Evolutionary conservation across 2,888 invertebrate genomes (phyloP).

Genomic region (Drepana falcataria): DNA sequence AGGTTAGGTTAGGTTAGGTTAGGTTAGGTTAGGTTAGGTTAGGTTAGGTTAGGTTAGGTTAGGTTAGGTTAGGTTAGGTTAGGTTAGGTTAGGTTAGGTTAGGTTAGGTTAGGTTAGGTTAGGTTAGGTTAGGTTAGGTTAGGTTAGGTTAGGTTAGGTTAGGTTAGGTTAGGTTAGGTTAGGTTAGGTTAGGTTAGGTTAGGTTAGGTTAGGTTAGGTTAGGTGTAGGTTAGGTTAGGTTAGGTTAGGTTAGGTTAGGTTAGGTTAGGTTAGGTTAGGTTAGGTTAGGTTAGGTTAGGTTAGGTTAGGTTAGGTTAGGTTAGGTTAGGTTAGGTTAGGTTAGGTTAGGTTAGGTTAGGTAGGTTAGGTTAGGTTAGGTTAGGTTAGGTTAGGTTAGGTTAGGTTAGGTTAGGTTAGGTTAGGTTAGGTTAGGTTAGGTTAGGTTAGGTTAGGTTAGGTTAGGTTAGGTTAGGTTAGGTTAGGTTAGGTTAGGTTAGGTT

Average conservation of each 20-base stretch:
- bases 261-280: slow-evolving; percentile 15
- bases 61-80: slow-evolving; percentile 17
- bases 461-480: slow-evolving; percentile 10
- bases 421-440: not conserved
- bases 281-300: slow-evolving; percentile 14
- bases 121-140: slow-evolving; percentile 13
- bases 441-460: slow-evolving; percentile 12
- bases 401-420: slow-evolving; percentile 13
- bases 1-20: slow-evolving; percentile 19
- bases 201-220: slow-evolving; percentile 7
- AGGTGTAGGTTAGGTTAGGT: slow-evolving; percentile 14
- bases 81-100: slow-evolving; percentile 19
- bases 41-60: slow-evolving; percentile 18
- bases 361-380: slow-evolving; percentile 14
- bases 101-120: slow-evolving; percentile 12
- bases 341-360: slow-evolving; percentile 14
- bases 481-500: slow-evolving; percentile 9
- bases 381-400: slow-evolving; percentile 7
- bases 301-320: slow-evolving; percentile 9
- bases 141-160: slow-evolving; percentile 12
- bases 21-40: slow-evolving; percentile 16
- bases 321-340: slow-evolving; percentile 9
- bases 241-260: slow-evolving; percentile 18
- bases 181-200: slow-evolving; percentile 3
- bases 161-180: slow-evolving; percentile 9